These are phyloP conservation scores for Lipophrys pholis DNA, from an alignment of 2,113 vertebrate genomes.

Conservation along the genomic window DNA sequence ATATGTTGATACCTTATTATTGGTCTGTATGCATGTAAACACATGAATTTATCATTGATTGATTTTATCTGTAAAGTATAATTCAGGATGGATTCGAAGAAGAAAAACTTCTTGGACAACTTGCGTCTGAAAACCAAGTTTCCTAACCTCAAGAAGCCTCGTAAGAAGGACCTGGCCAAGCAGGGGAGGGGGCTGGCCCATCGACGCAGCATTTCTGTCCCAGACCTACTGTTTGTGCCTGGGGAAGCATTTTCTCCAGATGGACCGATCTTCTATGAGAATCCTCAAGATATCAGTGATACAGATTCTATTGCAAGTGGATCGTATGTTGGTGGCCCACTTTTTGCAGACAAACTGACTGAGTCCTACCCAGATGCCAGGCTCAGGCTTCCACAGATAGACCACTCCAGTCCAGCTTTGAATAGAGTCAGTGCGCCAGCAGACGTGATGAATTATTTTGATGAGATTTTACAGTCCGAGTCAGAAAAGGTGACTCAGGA, in stretches of 20 bases:
- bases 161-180: conserved; percentile 59
- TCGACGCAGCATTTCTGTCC: conserved; percentile 82
- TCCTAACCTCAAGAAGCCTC: conserved; percentile 54
- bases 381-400: neutral
- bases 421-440: conserved; percentile 27
- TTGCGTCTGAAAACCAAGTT: conserved; percentile 69
- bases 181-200: conserved; percentile 55
- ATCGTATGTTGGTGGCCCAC: neutral
- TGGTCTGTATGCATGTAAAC: too few relatives aligned
- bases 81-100: conserved; percentile 78
- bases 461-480: conserved; percentile 6
- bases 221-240: conserved; percentile 66
- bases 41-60: neutral
- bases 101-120: conserved; percentile 70
- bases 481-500: neutral
- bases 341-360: conserved; percentile 23
- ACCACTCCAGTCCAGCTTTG: neutral
- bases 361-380: conserved; percentile 3
- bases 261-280: conserved; percentile 26
- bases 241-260: neutral
- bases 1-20: too few relatives aligned
- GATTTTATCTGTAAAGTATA: conserved; percentile 17
- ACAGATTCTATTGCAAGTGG: conserved; percentile 56
- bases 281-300: conserved; percentile 41
- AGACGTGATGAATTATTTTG: neutral